Percentiles rank a stretch among this genome's conserved stretches.
phyloP scores from a whole-genome alignment of 2,113 vertebrate genomes.

The Caretta caretta region DNA sequence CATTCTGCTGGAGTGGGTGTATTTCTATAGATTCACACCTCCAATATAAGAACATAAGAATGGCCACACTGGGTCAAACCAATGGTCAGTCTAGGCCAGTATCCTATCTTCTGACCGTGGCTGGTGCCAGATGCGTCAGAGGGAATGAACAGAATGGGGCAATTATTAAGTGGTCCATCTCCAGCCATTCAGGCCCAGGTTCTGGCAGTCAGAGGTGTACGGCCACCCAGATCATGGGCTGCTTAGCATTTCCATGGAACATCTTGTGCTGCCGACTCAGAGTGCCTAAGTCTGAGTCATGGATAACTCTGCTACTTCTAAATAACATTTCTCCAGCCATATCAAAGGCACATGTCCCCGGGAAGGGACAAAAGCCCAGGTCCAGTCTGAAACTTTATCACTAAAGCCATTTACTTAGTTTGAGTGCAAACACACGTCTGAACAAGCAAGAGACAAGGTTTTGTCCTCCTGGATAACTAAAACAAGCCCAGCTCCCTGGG shows the following conservation, averaged over 20 bases:
- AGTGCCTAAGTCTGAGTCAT: background rate
- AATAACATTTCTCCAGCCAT: background rate
- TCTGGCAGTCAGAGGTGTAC: background rate
- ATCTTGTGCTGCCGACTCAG: background rate
- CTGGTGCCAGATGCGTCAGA: background rate
- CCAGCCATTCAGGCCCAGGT: too few relatives aligned
- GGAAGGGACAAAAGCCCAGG: background rate
- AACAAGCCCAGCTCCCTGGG: background rate
- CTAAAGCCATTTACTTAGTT: background rate
- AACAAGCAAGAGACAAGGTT: background rate
- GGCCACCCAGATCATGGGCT: background rate
- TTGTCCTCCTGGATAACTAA: fast-evolving
- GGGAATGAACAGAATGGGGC: background rate
- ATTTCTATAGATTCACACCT: fast-evolving
- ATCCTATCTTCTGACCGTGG: background rate
- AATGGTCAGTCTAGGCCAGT: too few relatives aligned
- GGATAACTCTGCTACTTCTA: background rate
- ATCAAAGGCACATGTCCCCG: background rate
- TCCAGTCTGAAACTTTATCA: background rate
- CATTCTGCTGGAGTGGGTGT: fast-evolving
- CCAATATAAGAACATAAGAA: background rate
- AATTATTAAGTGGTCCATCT: background rate
- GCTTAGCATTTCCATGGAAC: background rate
- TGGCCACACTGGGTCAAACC: too few relatives aligned
- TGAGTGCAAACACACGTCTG: background rate